These are phyloP conservation scores for Anguilla megastoma DNA, from an alignment of 2,797 vertebrate species.

Conservation along the genomic window DNA sequence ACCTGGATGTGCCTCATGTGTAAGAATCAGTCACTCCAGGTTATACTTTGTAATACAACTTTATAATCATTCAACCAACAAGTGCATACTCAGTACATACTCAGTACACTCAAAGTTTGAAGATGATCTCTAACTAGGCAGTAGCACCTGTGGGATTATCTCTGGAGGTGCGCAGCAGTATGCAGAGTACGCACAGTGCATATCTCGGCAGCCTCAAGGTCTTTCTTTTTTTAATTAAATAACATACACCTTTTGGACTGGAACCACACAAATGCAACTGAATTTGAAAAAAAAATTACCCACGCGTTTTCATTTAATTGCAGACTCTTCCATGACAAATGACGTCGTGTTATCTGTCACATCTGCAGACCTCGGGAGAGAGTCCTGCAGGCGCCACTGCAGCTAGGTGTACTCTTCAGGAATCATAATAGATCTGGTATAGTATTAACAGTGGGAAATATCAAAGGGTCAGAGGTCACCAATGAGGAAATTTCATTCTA, in stretches of 20 bases:
- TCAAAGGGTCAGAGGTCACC: neutral
- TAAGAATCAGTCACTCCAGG: neutral
- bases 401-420: neutral
- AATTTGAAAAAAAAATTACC: too few species aligned
- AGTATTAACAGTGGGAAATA: neutral
- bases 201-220: too few species aligned
- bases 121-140: too few species aligned
- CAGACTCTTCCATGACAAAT: neutral
- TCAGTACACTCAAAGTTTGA: too few species aligned
- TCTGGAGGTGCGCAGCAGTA: too few species aligned
- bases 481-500: neutral
- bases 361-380: too few species aligned
- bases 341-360: neutral
- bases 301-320: too few species aligned
- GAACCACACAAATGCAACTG: too few species aligned
- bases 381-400: neutral
- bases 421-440: neutral
- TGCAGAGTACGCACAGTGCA: too few species aligned
- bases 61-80: neutral
- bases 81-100: neutral
- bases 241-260: too few species aligned
- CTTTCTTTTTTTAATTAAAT: too few species aligned
- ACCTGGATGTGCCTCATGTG: neutral
- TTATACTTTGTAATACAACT: neutral
- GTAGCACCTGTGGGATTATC: too few species aligned